Conservation (phyloP, 2,113 vertebrate species). For the Nothoprocta perdicaria region DNA sequence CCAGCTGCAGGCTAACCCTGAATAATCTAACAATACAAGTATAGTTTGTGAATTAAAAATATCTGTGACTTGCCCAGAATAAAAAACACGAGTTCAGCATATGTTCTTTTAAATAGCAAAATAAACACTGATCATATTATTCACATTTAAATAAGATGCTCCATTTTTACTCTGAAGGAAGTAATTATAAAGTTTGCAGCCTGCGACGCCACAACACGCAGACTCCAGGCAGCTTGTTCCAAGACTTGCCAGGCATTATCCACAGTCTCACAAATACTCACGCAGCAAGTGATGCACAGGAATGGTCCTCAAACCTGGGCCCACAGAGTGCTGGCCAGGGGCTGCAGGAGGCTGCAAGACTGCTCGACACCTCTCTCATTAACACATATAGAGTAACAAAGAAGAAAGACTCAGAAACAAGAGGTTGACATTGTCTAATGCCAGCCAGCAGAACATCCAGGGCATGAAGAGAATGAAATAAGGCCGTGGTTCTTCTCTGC, state of each 20-base stretch:
- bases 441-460: background rate
- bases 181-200: background rate
- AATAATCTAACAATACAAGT: rapidly evolving
- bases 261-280: background rate
- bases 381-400: background rate
- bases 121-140: background rate
- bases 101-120: background rate
- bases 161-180: background rate
- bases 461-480: background rate
- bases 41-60: background rate
- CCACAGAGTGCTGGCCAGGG: too few relatives aligned
- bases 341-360: background rate
- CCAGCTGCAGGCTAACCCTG: background rate
- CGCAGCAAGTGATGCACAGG: background rate
- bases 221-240: background rate
- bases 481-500: background rate
- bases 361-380: background rate
- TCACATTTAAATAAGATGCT: background rate
- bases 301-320: background rate
- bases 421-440: background rate
- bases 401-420: background rate
- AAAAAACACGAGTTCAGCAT: background rate
- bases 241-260: rapidly evolving
- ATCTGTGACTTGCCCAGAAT: background rate
- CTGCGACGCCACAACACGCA: background rate